phyloP scores from a whole-genome alignment of 1,140 invertebrate genomes.

The Drosophila dunni region DNA sequence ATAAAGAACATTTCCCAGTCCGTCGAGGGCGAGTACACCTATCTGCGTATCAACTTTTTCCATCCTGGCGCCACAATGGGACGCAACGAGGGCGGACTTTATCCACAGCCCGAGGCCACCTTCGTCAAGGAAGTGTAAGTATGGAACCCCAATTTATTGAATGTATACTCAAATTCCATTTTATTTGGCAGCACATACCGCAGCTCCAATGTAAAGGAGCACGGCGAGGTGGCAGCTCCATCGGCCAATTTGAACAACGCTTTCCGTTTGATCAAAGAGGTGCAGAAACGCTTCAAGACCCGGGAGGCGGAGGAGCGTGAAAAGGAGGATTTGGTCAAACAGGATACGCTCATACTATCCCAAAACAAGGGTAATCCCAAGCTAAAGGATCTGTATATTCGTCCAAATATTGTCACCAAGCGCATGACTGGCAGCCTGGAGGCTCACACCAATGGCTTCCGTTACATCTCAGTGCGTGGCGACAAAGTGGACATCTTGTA shows the following conservation, averaged over 20 bases:
- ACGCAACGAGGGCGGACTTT: constrained; percentile 94
- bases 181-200: constrained; percentile 93
- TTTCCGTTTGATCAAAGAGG: constrained; percentile 99
- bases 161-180: neutral
- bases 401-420: constrained; percentile 99
- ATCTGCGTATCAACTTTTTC: constrained; percentile 99
- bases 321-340: constrained; percentile 99
- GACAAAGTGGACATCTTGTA: constrained; percentile 99
- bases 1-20: constrained; percentile 99
- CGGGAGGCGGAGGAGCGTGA: constrained; percentile 99
- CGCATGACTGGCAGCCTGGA: constrained; percentile 97
- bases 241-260: constrained; percentile 98
- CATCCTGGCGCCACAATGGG: constrained; percentile 98
- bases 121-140: constrained; percentile 99
- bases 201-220: constrained; percentile 98
- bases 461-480: constrained; percentile 98
- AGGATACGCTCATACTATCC: constrained; percentile 98
- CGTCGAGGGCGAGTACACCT: constrained; percentile 99
- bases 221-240: constrained; percentile 97
- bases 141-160: constrained; percentile 48
- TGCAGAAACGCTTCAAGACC: constrained; percentile 99
- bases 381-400: constrained; percentile 98
- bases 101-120: constrained; percentile 97
- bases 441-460: constrained; percentile 98
- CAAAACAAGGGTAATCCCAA: constrained; percentile 99